Base-by-base conservation (phyloP, 2,797 vertebrate genomes). In the Micropoecilia bifurca region DNA sequence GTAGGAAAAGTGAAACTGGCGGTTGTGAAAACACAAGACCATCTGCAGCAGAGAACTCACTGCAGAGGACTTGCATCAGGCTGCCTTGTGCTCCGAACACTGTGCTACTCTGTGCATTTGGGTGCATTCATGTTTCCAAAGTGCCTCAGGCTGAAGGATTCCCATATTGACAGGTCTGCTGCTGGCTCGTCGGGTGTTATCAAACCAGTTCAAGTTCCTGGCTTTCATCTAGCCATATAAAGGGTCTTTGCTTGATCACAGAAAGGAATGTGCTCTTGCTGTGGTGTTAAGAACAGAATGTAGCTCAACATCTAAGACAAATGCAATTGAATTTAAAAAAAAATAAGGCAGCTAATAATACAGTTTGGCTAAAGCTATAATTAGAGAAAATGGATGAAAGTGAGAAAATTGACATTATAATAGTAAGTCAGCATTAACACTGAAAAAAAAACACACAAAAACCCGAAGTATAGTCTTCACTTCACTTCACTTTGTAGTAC, bases 91-190 rank as follows among this genome's bases (percentile, higher is more conserved):
- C 85, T 69, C 90, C 81, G 75, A 90, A 77, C 80, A 73, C 82
- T 85, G 80, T 43, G 75, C 82, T 83, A 48, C 80, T 47, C 41
- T 79, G 68, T 71, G 80, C 80, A 71, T 87, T 85, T 84, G 87
- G 87, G 80, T 41, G 84, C 81, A 74, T 89, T 90, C 82, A 80
- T 92, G 84, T 91, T 90, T 92, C 85, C 84, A 86, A 90, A 87
- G 74, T 59, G 90, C 93, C 93, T 79, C n/a, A 0, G 93, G 93
- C 89, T 78, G 83, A 81, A 83, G 79, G 80, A 90, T 88, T 91
- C 90, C 80, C 80, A 83, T 83, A 90, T 71, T 87, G 87, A 91
- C 87, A 83, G 72, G 76, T 85, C 85, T 83, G 76, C 85, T 85
- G 82, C 81, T 63, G 84, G 77, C 81, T 91, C 73, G 88, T 89